Base-by-base conservation (phyloP, 2,888 invertebrate genomes). In the Ennomos erosarius region DNA sequence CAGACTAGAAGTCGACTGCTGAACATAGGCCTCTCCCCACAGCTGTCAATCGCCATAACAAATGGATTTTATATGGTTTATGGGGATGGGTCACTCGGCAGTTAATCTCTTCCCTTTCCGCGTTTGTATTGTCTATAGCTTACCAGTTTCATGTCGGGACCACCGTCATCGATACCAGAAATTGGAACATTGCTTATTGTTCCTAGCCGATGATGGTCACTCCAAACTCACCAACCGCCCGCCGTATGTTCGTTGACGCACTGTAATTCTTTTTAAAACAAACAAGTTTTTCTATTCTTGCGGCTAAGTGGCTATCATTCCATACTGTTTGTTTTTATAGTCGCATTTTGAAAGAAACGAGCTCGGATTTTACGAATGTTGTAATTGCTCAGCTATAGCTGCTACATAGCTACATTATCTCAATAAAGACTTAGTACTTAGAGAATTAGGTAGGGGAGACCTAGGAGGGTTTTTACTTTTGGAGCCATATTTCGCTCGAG, bases 241-340 rank as follows among this genome's bases (percentile, higher is more conserved):
- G 58, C 63, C 70, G 65, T 62, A 64, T 66, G 60, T 62, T 55
- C 69, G 64, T 70, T 70, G 74, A 65, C 69, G 74, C 65, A 71
- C 68, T 74, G 72, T 66, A 69, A 79, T 73, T 71, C 74, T 57
- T 82, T 70, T 75, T 51, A 75, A 84, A 86, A 86, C 75, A 88
- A 87, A 87, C 87, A 87, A 58, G 10, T 73, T 75, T 74, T 76
- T 79, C 79, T 81, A 81, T 82, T 82, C 79, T 66, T 70, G 80
- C 79, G 75, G 68, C 76, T 78, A 79, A 81, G 79, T 76, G 79
- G 76, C 69, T 72, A 75, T 87, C 77, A 81, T 79, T 77, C 70
- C 62, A 61, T 59, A 70, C 74, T 79, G 81, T 86, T 84, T 87
- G 70, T 87, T 84, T 87, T 84, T 81, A 59, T 60, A 64, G 61